Percentiles rank a stretch among this genome's conserved stretches.
Evolutionary conservation across 2,113 vertebrate genomes (phyloP).

Genomic region (Psilopogon haemacephalus): DNA sequence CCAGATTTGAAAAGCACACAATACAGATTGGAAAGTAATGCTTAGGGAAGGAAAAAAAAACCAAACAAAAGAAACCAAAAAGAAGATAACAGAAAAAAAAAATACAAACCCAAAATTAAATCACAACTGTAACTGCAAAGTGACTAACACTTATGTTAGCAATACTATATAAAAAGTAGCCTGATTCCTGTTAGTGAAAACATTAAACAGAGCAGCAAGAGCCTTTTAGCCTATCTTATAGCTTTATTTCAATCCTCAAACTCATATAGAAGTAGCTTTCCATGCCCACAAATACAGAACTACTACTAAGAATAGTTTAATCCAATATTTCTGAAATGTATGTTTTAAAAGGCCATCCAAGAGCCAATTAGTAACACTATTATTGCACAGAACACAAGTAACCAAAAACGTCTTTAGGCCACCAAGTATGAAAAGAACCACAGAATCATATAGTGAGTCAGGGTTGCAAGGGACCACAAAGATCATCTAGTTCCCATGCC

Average conservation of each 20-base stretch:
- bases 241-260: background rate
- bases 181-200: background rate
- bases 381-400: background rate
- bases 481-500: too few species aligned
- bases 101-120: background rate
- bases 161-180: background rate
- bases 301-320: background rate
- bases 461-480: too few species aligned
- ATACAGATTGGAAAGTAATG: background rate
- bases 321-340: background rate
- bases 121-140: background rate
- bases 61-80: background rate
- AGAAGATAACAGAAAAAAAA: background rate
- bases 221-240: background rate
- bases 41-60: background rate
- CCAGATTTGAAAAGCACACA: background rate
- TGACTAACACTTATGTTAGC: background rate
- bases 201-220: accelerated
- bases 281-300: background rate
- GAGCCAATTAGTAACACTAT: background rate
- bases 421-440: background rate
- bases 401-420: background rate
- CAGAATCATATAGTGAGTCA: too few species aligned
- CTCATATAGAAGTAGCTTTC: background rate
- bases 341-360: background rate